Evolutionary conservation across 2,797 vertebrate species (phyloP).

Genomic region (Scyliorhinus canicula): DNA sequence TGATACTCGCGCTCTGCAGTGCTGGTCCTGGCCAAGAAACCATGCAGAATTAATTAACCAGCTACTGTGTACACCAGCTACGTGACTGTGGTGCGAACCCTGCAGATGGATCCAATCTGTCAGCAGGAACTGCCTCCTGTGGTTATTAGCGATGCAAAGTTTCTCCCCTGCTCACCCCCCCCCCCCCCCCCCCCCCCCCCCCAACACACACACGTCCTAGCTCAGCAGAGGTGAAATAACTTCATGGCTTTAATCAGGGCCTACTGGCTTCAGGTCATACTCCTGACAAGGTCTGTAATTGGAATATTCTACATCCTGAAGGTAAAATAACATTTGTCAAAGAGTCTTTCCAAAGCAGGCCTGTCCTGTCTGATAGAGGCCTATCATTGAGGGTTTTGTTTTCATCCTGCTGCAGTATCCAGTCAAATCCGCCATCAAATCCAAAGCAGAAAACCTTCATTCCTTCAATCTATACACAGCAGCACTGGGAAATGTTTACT

Average conservation of each 20-base stretch:
- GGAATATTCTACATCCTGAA: neutral
- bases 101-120: neutral
- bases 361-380: neutral
- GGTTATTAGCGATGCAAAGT: neutral
- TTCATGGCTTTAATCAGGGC: conserved; percentile 11
- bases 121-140: neutral
- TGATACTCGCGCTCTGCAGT: neutral
- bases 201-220: too few species aligned
- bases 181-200: too few species aligned
- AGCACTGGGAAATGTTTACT: neutral
- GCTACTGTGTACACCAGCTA: neutral
- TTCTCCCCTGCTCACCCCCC: neutral
- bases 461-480: neutral
- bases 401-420: neutral
- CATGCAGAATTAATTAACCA: neutral
- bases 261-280: neutral
- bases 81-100: neutral
- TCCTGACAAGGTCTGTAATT: conserved; percentile 16
- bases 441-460: neutral
- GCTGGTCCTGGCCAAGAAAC: too few species aligned
- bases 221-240: neutral
- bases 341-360: neutral
- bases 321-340: conserved; percentile 24
- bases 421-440: neutral
- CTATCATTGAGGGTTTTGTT: neutral